Conservation (phyloP, 2,888 invertebrate genomes). For the Clitarchus hookeri region DNA sequence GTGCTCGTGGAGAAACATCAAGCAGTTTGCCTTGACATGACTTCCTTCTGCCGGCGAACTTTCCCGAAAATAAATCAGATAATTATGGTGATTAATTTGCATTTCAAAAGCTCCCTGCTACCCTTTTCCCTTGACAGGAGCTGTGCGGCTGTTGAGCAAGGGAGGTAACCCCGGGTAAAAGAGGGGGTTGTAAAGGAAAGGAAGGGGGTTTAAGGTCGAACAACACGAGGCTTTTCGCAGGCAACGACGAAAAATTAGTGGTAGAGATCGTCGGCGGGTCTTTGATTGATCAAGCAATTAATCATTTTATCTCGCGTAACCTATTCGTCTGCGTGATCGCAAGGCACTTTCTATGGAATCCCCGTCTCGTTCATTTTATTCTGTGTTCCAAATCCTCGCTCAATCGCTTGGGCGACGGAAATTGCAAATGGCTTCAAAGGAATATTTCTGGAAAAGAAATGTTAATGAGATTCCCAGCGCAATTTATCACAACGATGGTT, state of each 20-base stretch:
- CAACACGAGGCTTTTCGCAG: slow-evolving; percentile 17
- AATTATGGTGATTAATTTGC: slow-evolving; percentile 42
- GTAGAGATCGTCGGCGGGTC: slow-evolving; percentile 29
- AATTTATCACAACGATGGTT: no score
- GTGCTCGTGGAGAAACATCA: background rate
- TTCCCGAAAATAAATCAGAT: slow-evolving; percentile 37
- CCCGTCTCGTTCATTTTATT: background rate
- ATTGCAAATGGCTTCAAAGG: background rate
- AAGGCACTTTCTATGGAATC: background rate
- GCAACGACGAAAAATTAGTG: slow-evolving; percentile 32
- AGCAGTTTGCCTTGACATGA: slow-evolving; percentile 27
- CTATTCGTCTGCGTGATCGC: slow-evolving; percentile 10
- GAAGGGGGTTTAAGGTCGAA: slow-evolving; percentile 15
- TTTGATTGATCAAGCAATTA: slow-evolving; percentile 42
- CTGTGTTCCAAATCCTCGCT: background rate
- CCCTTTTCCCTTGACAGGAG: slow-evolving; percentile 2
- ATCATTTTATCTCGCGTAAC: slow-evolving; percentile 37
- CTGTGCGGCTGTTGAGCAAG: background rate
- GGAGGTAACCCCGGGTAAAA: background rate
- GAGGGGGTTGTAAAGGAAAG: background rate
- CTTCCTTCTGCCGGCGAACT: slow-evolving; percentile 27
- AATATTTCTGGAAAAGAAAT: background rate
- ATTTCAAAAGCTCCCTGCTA: slow-evolving; percentile 34
- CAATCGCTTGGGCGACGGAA: background rate
- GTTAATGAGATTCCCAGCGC: background rate